A percentile compares a stretch with the other conserved stretches of the same genome.
These are phyloP conservation scores for Drosophila prolongata DNA, from an alignment of 2,888 invertebrate species.

Conservation along the genomic window DNA sequence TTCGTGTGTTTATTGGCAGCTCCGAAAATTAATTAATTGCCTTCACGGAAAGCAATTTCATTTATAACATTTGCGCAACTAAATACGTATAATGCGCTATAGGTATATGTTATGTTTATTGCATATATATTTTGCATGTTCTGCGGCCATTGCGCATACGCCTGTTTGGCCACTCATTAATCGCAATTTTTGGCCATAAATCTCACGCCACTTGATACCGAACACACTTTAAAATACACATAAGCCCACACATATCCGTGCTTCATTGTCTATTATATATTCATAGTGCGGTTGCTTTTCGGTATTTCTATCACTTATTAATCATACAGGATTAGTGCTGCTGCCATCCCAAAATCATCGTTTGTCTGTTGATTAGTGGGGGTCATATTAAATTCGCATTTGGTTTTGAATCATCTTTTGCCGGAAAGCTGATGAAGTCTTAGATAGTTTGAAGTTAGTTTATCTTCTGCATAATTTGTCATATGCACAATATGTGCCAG, in stretches of 20 bases:
- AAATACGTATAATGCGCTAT: not conserved
- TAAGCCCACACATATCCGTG: conserved; percentile 11
- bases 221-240: conserved; percentile 26
- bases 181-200: conserved; percentile 63
- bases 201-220: conserved; percentile 48
- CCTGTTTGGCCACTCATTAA: conserved; percentile 51
- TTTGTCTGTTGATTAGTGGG: conserved; percentile 11
- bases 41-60: conserved; percentile 44
- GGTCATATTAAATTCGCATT: conserved; percentile 22
- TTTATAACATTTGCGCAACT: conserved; percentile 27
- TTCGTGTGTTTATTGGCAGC: conserved; percentile 5
- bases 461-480: conserved; percentile 68
- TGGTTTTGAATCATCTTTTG: conserved; percentile 14
- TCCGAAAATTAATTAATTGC: conserved; percentile 42
- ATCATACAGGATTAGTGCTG: conserved; percentile 57
- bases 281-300: conserved; percentile 28
- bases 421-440: conserved; percentile 15
- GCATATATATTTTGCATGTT: conserved; percentile 25
- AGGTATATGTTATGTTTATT: conserved; percentile 8
- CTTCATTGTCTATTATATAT: conserved; percentile 26
- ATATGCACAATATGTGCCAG: conserved; percentile 50
- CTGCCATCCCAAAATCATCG: conserved; percentile 18
- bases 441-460: conserved; percentile 4
- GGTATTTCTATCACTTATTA: conserved; percentile 66
- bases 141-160: conserved; percentile 50